Base-by-base conservation (phyloP, 2,888 invertebrate genomes). In the Phyto melanocephala region DNA sequence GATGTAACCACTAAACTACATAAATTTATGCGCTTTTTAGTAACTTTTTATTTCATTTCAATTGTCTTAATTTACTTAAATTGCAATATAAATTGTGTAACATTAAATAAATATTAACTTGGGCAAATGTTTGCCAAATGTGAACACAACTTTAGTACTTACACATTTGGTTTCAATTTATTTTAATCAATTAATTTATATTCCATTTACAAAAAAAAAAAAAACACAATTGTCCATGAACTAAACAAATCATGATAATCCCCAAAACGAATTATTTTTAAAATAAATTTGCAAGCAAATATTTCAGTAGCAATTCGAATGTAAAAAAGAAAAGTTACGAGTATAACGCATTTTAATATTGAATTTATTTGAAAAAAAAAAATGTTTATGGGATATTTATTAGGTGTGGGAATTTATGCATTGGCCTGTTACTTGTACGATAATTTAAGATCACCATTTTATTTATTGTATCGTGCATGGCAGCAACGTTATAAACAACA, bases 391-490 rank as follows among this genome's bases (percentile, higher is more conserved):
- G 15, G 74, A 24, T 87, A 87, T 63, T 86, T 94, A 65, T 92
- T 92, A 6, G 84, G 92, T 47, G 86, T 94, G 13, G 95, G 95
- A 1, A 88, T 92, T 11, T 87, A 93, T 15, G 92, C 92, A 1
- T 67, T 94, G 8, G 87, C 91, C 58, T 90, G 92, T 65, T 91
- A 92, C 84, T 85, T 94, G 0, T 90, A 93, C 67, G 93, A 94
- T 83, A 92, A 93, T 28, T 85, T 95, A 58, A 93, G 93, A 92
- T 93, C 93, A 84, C 91, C 94, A 0, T 86, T 93, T 71, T 93
- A 93, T 86, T 89, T 94, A 65, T 84, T 93, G 0, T 62, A 83
- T n/a, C 42, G 54, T 1, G 50, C 62, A 15, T 72, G 80, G 70
- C 91, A 92, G 93, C 93, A 15, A 90, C 92, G 87, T 94, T 8